Evolutionary conservation across 1,140 invertebrate genomes (phyloP), one percentile per base, ranked within the genome.

Genomic region (Musca domestica): DNA sequence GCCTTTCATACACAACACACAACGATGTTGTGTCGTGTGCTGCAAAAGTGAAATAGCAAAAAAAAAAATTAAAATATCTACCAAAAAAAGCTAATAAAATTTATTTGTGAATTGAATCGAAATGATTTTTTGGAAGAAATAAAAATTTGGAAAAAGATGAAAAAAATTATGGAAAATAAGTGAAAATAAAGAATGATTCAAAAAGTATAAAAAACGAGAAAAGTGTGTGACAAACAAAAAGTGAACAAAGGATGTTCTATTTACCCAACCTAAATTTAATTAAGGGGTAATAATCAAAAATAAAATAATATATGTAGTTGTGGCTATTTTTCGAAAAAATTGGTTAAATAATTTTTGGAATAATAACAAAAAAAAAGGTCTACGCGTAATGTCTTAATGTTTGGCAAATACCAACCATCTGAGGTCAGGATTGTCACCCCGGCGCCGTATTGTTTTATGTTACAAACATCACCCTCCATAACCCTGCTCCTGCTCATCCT

Each of bases 1-100:
- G 56, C 34, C 56, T 61, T 61, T 61, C 56, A 61, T 61, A 61
- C 56, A 61, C 56, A 61, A 61, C 56, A 61, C 56, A 27, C 56
- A 27, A 61, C 56, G 56, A 61, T 61, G 56, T 61, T 61, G 56
- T 61, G 56, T 61, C 56, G 56, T 61, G 56, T 34, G 25, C 56
- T 61, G 56, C 56, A 61, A 61, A 61, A 61, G 27, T 61, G 56
- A 61, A 61, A 41, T 41, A 41, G 34, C 34, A 41, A 12, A 10
- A 41, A 41, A 41, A 41, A 7, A 41, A 9, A 41, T 41, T 41
- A 2, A 41, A 30, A 30, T 30, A 3, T 9, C 27, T 9, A 30
- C 27, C 3, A 41, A 41, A 30, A 41, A 34, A 61, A 41, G 17
- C n/a, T 1, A 27, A 58, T 6, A 58, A 61, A 34, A 34, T 10